A percentile compares a stretch with the other conserved stretches of the same genome.
phyloP scores from a whole-genome alignment of 2,113 vertebrate genomes.

The Neotoma lepida region DNA sequence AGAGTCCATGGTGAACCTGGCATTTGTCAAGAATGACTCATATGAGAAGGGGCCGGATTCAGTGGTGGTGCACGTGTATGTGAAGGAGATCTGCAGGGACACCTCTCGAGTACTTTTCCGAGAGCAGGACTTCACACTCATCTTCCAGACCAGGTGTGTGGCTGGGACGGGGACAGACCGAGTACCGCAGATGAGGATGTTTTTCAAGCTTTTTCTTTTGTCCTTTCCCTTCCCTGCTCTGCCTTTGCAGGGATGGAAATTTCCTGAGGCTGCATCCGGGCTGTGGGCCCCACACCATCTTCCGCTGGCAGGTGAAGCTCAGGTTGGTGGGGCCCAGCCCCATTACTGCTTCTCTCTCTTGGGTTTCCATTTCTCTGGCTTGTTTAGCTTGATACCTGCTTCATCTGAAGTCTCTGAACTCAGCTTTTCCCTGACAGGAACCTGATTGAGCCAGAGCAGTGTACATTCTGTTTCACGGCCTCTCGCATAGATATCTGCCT shows the following conservation, averaged over 20 bases:
- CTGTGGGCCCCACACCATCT: conserved; percentile 93
- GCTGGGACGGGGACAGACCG: neutral
- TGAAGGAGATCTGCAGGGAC: conserved; percentile 94
- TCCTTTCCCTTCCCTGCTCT: neutral
- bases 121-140: conserved; percentile 96
- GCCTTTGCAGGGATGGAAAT: conserved; percentile 88
- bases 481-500: conserved; percentile 94
- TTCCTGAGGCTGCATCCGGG: conserved; percentile 94
- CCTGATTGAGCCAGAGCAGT: conserved; percentile 95
- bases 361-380: neutral
- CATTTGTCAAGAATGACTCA: conserved; percentile 94
- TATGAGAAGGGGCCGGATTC: conserved; percentile 98
- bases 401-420: conserved; percentile 34
- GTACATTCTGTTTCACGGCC: conserved; percentile 92
- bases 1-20: conserved; percentile 94
- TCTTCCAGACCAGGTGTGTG: conserved; percentile 95
- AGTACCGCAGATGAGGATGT: neutral
- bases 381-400: neutral
- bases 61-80: conserved; percentile 97
- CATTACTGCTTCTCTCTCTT: neutral
- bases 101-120: conserved; percentile 94
- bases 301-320: conserved; percentile 99
- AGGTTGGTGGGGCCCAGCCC: conserved; percentile 85
- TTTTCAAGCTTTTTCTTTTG: conserved; percentile 11
- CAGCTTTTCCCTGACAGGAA: conserved; percentile 87